Evolutionary conservation across 2,888 invertebrate genomes (phyloP), one percentile per base, ranked within the genome.

Genomic region (Acrobasis repandana): DNA sequence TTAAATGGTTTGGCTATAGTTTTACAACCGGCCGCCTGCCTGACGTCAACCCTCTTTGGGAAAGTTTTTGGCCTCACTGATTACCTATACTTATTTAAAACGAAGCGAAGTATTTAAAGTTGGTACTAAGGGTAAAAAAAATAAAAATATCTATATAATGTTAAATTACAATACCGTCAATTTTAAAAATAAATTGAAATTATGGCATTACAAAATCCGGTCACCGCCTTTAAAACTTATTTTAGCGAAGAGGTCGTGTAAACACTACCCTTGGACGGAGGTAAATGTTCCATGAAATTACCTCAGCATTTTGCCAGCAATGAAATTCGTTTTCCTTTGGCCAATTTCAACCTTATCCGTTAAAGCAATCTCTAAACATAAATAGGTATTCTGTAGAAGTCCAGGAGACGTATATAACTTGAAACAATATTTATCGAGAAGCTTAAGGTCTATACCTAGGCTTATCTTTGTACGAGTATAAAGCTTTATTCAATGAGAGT

Each of bases 211-310:
- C 58, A 67, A 69, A 69, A 64, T 66, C 56, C 63, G 66, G 64
- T 67, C 64, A 59, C 61, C 46, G 49, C 61, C 64, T 72, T 72
- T 67, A 66, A 68, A 71, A 63, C 68, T 68, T 67, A 65, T 71
- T 72, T 67, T 18, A 56, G 58, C 64, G 60, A 57, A 62, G 65
- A 67, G 69, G 69, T 62, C 67, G 67, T 72, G 83, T 83, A 87
- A 85, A 85, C 83, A 85, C 76, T 82, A 80, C 80, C 82, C 80
- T 77, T 79, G 82, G 79, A 77, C 81, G 68, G 77, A 73, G 74
- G 82, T 82, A 83, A 87, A 88, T 86, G 86, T 85, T 78, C 85
- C 87, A 84, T 87, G 85, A 86, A 87, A 88, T 88, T 86, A 86
- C 85, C 80, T 81, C 77, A 79, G 80, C 81, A 76, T 84, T 85